phyloP scores from a whole-genome alignment of 2,797 vertebrate genomes.

The Lutra lutra region DNA sequence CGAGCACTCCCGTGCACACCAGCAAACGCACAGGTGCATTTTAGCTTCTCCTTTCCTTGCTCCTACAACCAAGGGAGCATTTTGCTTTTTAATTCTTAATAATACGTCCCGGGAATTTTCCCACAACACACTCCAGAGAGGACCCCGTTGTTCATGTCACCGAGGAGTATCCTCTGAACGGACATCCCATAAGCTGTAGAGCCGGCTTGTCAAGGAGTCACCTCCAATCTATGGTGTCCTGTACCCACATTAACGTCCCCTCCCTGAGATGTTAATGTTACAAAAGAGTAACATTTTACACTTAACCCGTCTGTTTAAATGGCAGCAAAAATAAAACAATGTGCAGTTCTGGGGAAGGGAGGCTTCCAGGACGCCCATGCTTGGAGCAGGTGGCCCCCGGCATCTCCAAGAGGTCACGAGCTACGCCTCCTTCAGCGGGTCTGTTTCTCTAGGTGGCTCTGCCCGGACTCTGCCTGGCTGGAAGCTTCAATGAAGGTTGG shows the following conservation, averaged over 20 bases:
- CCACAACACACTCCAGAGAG: not conserved
- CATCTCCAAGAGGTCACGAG: no score
- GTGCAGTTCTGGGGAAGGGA: not conserved
- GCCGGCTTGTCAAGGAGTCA: not conserved
- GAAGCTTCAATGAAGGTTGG: no score
- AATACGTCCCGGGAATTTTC: not conserved
- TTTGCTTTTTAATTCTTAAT: not conserved
- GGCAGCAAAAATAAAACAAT: not conserved
- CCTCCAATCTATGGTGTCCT: fast-evolving
- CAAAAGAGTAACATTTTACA: not conserved
- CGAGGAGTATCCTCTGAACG: fast-evolving
- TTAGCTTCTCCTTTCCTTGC: no score
- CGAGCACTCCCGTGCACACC: fast-evolving
- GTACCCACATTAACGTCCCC: no score
- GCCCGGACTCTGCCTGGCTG: fast-evolving
- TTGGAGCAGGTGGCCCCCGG: fast-evolving
- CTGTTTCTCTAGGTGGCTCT: no score
- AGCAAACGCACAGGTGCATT: not conserved
- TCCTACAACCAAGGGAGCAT: not conserved
- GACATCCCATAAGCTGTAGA: fast-evolving
- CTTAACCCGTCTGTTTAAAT: not conserved
- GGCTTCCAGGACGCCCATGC: fast-evolving
- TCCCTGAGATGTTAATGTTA: not conserved
- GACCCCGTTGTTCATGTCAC: not conserved
- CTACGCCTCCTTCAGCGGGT: fast-evolving